Percentiles rank a stretch among this genome's conserved stretches.
These are phyloP conservation scores for Stegodyphus mimosarum DNA, from an alignment of 1,140 invertebrate genomes.

Conservation along the genomic window DNA sequence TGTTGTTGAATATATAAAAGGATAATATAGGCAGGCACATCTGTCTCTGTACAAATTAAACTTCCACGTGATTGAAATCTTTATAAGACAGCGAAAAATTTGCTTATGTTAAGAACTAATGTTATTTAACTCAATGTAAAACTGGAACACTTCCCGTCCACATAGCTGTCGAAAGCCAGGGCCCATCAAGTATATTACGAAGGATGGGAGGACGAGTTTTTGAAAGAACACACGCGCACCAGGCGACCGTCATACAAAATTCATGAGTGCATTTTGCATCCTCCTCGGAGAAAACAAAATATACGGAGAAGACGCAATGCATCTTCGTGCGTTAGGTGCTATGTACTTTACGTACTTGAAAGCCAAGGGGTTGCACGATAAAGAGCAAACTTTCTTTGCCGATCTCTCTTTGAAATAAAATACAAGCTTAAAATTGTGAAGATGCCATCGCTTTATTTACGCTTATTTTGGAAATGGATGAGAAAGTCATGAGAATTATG, in stretches of 20 bases:
- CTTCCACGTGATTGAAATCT: no score
- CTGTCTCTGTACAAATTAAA: no score
- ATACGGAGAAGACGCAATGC: conserved; percentile 16
- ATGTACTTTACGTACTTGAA: not conserved
- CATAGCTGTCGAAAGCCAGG: not conserved
- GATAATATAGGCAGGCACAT: no score
- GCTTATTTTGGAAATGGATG: no score
- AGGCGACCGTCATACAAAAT: conserved; percentile 44
- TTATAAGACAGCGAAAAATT: no score
- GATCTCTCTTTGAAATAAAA: no score
- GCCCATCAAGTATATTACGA: conserved; percentile 21
- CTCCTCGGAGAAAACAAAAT: conserved; percentile 36
- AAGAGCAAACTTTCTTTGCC: not conserved
- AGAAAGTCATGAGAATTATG: no score
- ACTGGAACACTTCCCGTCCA: not conserved
- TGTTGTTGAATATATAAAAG: no score
- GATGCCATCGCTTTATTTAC: no score
- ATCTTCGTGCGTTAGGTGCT: conserved; percentile 21
- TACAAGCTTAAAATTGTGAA: no score
- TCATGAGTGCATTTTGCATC: conserved; percentile 53
- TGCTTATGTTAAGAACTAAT: not conserved
- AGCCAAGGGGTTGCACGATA: conserved; percentile 13
- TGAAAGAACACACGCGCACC: conserved; percentile 19
- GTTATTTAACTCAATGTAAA: not conserved
- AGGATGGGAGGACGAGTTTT: conserved; percentile 1